Evolutionary conservation across 2,113 vertebrate genomes (phyloP), one percentile per base, ranked within the genome.

Genomic region (Corythornis madagascariensis): DNA sequence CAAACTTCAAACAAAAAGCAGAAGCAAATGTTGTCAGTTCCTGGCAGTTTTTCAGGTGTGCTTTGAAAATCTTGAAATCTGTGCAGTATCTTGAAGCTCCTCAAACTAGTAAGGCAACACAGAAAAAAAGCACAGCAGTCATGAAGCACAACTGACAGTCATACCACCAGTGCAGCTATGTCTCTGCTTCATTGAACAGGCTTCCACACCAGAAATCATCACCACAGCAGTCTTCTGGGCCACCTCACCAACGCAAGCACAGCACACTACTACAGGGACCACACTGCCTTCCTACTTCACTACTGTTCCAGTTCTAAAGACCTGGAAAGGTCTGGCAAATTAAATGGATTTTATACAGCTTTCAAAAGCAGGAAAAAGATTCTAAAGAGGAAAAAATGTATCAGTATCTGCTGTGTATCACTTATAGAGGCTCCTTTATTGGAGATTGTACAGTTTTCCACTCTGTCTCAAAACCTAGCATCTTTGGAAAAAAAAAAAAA

Each of bases 191-290:
- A 33, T 16, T 25, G 14, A 86, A 24, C 10, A 35, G 66, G 16
- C 19, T 71, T 71, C 38, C 57, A 50, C 33, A 20, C 2, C 20
- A 74, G 24, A 77, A 86, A 33, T 18, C 16, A 20, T 5, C 1
- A 6, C n/a, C 38, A 29, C 59, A 75, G 72, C 40, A 43, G 63
- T 6, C 59, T 53, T 11, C 7, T 9, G 15, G 20, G n/a, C 43
- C 50, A 83, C 16, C 13, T 19, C 53, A 65, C 6, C 29, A 42
- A 59, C 7, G 2, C 47, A 67, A 0, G 0, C 0, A 0, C 26
- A 13, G 19, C 35, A 42, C 21, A 6, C 0, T 12, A 28, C 65
- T 33, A 17, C 2, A 4, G 5, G 19, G 48, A 64, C 19, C 29
- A 50, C 21, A 9, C 1, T 3, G 20, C 17, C n/a, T 75, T 85